Base-by-base conservation (phyloP, 2,113 vertebrate species). In the Entelurus aequoreus region DNA sequence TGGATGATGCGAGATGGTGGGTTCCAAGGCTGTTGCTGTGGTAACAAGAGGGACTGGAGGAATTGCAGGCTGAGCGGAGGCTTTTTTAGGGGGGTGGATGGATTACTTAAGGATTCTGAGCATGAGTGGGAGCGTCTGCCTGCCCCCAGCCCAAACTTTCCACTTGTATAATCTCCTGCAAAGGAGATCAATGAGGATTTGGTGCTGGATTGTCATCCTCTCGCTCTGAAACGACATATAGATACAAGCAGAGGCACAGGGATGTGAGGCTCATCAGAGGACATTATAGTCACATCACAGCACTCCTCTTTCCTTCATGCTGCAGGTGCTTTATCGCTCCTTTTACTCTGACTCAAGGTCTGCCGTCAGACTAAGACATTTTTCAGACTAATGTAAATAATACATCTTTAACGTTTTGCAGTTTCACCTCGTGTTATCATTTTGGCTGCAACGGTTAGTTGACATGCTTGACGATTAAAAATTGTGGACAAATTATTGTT, bases 21-120 rank as follows among this genome's bases (percentile, higher is more conserved):
- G 84, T 89, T 90, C 88, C 85, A 81, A 87, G 86, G 85, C 88
- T 90, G 90, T 91, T 92, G 90, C 90, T 89, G 86, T 90, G 90
- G 90, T 88, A 89, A 91, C 90, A 76, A 46, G 82, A 81, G 83
- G 82, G 86, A 89, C 84, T 75, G 74, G 78, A 86, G 86, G 82
- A 85, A 88, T 79, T 79, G 79, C 75, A 70, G 47, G 66, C 57
- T 38, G 70, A 68, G 72, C 74, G 66, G 74, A 81, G 81, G 80
- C 75, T 79, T 84, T 78, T 71, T 75, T 4, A 52, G 69, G 65
- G 84, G 28, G 74, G 77, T 60, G 86, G 88, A 72, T 60, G 76
- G 79, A 74, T 86, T 86, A 86, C 83, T 88, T 86, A 89, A 88
- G 82, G 84, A 90, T 90, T 89, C 85, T 74, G 71, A 86, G 77